A percentile compares a stretch with the other conserved stretches of the same genome.
Evolutionary conservation across 2,888 invertebrate species (phyloP).

Genomic region (Drosophila macrospina): DNA sequence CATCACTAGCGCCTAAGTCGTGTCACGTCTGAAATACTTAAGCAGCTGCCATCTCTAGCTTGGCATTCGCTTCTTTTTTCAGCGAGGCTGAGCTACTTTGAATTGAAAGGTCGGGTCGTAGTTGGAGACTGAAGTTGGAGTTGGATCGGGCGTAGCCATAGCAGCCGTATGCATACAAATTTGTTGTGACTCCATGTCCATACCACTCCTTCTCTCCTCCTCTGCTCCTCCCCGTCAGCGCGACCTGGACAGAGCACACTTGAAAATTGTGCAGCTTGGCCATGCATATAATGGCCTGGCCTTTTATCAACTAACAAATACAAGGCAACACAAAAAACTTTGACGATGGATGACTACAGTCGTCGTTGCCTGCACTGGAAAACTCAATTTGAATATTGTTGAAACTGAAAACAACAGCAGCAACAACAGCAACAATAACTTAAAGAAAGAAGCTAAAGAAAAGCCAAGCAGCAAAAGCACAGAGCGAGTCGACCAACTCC

Average conservation of each 20-base stretch:
- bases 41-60: constrained; percentile 7
- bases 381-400: constrained; percentile 83
- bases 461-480: constrained; percentile 29
- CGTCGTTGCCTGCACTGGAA: constrained; percentile 75
- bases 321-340: constrained; percentile 69
- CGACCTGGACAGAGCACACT: constrained; percentile 70
- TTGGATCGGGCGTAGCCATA: constrained; percentile 64
- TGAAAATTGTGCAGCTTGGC: constrained; percentile 79
- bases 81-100: constrained; percentile 72
- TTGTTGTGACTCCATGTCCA: constrained; percentile 51
- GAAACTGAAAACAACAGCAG: constrained; percentile 62
- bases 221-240: not conserved
- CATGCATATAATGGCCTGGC: constrained; percentile 82
- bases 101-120: constrained; percentile 81
- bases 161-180: constrained; percentile 82
- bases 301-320: constrained; percentile 81
- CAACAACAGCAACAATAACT: too few species aligned
- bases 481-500: constrained; percentile 29
- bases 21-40: not conserved
- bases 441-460: constrained; percentile 30
- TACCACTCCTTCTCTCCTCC: not conserved
- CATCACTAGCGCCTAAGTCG: not conserved
- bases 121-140: constrained; percentile 46
- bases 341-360: constrained; percentile 77
- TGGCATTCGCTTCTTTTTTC: not conserved